phyloP scores from a whole-genome alignment of 2,888 invertebrate species.

The Drosophila falleni region DNA sequence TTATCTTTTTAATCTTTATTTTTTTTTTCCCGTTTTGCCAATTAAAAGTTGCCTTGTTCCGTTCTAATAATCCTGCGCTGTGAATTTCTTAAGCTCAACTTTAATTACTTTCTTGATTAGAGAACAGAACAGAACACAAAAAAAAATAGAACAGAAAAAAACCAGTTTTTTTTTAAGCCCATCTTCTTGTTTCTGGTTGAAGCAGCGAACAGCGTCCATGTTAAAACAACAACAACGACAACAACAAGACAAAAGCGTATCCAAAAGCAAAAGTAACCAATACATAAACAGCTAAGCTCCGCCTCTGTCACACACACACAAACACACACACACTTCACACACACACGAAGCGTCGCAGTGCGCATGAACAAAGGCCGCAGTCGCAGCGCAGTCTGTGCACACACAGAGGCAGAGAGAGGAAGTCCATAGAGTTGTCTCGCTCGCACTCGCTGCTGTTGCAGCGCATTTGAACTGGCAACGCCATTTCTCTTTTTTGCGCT shows the following conservation, averaged over 20 bases:
- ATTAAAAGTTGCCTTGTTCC: constrained; percentile 50
- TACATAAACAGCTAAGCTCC: constrained; percentile 46
- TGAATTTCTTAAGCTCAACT: constrained; percentile 35
- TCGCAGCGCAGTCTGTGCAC: constrained; percentile 14
- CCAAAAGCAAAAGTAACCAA: constrained; percentile 54
- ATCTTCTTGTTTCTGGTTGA: constrained; percentile 22
- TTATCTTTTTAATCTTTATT: constrained; percentile 4
- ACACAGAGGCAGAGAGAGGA: constrained; percentile 36
- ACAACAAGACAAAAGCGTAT: constrained; percentile 22
- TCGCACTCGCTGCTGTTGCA: constrained; percentile 41
- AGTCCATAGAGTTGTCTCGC: constrained; percentile 56
- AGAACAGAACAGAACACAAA: constrained; percentile 32
- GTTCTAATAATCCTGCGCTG: constrained; percentile 21
- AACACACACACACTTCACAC: constrained; percentile 14
- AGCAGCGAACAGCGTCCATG: constrained; percentile 56
- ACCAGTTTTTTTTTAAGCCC: constrained; percentile 45
- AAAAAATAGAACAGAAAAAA: constrained; percentile 59
- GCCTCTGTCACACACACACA: constrained; percentile 31
- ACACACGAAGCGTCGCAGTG: constrained; percentile 23
- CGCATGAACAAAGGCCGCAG: constrained; percentile 58
- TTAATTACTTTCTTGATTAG: constrained; percentile 64
- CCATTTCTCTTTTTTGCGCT: constrained; percentile 67
- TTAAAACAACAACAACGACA: constrained; percentile 35
- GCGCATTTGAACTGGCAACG: constrained; percentile 37
- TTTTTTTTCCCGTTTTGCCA: constrained; percentile 13